phyloP scores from a whole-genome alignment of 2,113 vertebrate genomes.

The Daboia siamensis region DNA sequence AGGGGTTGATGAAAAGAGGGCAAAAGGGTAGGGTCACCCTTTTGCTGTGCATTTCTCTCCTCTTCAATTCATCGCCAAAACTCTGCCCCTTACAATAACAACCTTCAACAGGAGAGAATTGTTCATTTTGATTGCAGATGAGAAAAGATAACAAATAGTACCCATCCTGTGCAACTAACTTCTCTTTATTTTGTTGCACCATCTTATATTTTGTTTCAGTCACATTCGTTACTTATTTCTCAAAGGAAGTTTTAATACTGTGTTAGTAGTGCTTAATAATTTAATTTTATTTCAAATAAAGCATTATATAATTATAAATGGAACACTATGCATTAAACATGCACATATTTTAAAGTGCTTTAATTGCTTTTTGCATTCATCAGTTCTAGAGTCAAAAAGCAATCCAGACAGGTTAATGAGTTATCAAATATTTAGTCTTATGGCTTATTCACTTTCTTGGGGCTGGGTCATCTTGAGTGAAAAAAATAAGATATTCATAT shows the following conservation, averaged over 20 bases:
- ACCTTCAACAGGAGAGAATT: neutral
- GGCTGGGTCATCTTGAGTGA: neutral
- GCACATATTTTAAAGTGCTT: slow-evolving; percentile 24
- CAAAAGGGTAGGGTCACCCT: neutral
- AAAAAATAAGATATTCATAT: neutral
- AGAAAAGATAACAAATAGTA: neutral
- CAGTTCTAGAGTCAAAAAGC: slow-evolving; percentile 40
- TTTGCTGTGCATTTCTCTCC: neutral
- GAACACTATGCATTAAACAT: neutral
- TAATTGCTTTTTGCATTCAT: slow-evolving; percentile 11
- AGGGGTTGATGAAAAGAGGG: neutral
- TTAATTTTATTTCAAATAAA: slow-evolving; percentile 4
- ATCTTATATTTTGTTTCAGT: neutral
- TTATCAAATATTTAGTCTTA: neutral
- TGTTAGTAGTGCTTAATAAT: neutral
- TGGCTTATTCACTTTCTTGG: neutral
- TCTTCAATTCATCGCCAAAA: neutral
- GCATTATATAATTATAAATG: slow-evolving; percentile 33
- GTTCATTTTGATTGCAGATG: neutral
- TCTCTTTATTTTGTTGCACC: neutral
- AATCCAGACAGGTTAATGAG: neutral
- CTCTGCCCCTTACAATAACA: neutral
- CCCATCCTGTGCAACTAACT: neutral
- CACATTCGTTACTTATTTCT: neutral
- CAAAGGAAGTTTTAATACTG: neutral